Evolutionary conservation across 2,113 vertebrate species (phyloP).

Genomic region (Pholis gunnellus): DNA sequence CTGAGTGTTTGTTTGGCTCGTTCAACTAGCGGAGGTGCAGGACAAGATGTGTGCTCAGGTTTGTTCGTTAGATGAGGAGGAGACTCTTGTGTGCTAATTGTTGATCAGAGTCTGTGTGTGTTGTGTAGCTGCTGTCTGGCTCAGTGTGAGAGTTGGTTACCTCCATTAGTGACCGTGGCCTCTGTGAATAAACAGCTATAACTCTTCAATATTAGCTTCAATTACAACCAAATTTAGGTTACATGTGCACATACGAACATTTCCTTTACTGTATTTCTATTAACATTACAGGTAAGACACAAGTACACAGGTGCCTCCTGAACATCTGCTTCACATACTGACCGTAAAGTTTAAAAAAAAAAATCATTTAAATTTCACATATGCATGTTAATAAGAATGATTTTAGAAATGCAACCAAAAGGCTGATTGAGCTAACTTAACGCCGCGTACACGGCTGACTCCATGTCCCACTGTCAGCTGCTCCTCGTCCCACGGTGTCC

Average conservation of each 20-base stretch:
- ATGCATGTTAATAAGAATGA: not conserved
- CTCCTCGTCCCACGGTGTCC: slow-evolving; percentile 20
- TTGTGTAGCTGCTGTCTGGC: too few species aligned
- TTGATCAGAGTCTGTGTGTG: too few species aligned
- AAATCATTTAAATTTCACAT: not conserved
- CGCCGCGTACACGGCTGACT: too few species aligned
- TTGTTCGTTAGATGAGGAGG: too few species aligned
- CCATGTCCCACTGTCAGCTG: slow-evolving; percentile 17
- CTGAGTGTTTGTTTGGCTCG: not conserved
- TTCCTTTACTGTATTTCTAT: not conserved
- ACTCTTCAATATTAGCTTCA: not conserved
- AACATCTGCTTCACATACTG: not conserved
- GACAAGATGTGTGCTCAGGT: too few species aligned
- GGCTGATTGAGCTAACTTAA: not conserved
- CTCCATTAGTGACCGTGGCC: not conserved
- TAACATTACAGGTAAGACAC: not conserved
- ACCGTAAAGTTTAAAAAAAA: not conserved
- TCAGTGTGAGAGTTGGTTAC: not conserved
- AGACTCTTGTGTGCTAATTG: too few species aligned
- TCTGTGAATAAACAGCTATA: not conserved
- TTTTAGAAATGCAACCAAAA: not conserved
- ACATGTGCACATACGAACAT: not conserved
- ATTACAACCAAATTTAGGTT: not conserved
- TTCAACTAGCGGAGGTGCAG: not conserved
- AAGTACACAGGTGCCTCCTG: too few species aligned